Evolutionary conservation across 2,797 vertebrate species (phyloP).

Genomic region (Peromyscus eremicus): DNA sequence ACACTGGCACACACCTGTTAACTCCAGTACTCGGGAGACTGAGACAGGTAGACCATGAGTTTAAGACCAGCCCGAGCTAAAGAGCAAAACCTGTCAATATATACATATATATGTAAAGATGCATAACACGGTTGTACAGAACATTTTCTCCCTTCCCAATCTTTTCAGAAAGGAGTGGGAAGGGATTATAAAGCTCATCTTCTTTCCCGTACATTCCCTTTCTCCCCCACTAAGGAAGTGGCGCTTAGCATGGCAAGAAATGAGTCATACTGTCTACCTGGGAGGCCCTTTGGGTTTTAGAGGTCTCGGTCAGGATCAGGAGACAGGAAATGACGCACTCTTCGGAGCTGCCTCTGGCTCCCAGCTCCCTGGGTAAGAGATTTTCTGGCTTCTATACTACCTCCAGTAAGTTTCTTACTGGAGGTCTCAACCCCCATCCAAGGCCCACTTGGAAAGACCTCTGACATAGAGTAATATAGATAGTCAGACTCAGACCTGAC

Average conservation of each 20-base stretch:
- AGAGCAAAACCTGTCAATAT: neutral
- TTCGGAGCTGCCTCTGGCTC: neutral
- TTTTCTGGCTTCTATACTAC: neutral
- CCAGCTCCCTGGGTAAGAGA: neutral
- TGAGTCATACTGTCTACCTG: neutral
- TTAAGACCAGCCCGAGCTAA: neutral
- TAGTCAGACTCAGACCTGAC: neutral
- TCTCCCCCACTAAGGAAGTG: neutral
- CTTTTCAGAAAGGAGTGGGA: constrained; percentile 13
- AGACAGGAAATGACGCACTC: neutral
- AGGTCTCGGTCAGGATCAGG: neutral
- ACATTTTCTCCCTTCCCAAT: neutral
- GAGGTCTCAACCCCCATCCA: neutral
- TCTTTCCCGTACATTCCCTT: neutral
- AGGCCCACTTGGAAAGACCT: neutral
- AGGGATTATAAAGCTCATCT: neutral
- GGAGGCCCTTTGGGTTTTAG: neutral
- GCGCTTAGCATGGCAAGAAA: neutral
- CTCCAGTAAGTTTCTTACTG: neutral
- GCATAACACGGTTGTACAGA: neutral
- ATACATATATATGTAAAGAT: neutral
- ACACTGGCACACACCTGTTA: neutral
- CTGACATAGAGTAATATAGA: neutral
- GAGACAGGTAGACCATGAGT: neutral
- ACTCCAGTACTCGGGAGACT: neutral